A percentile compares a stretch with the other conserved stretches of the same genome.
Evolutionary conservation across 2,888 invertebrate genomes (phyloP).

Genomic region (Hydroisotoma schaefferi): DNA sequence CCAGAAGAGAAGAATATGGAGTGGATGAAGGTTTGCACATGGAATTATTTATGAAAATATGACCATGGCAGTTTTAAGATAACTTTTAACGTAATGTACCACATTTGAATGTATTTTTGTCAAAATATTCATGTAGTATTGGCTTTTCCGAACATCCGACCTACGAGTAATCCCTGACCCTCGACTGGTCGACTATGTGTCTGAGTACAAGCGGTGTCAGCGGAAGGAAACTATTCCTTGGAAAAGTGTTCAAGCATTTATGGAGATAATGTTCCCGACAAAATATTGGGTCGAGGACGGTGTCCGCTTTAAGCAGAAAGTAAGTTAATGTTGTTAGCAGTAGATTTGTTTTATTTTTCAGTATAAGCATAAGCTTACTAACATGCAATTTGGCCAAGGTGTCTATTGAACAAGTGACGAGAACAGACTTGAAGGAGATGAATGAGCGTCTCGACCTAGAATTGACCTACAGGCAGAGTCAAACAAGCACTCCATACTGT

Average conservation of each 20-base stretch:
- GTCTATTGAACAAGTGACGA: constrained; percentile 19
- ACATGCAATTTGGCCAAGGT: too few species aligned
- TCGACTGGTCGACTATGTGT: constrained; percentile 23
- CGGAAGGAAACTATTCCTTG: constrained; percentile 13
- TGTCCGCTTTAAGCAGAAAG: constrained; percentile 23
- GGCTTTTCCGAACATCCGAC: constrained; percentile 30
- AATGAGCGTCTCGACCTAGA: constrained; percentile 17
- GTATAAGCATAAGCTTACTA: too few species aligned
- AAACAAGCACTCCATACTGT: constrained; percentile 18
- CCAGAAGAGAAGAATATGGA: constrained; percentile 26
- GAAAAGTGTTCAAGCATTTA: constrained; percentile 17
- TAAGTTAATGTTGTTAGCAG: too few species aligned
- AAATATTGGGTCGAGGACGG: constrained; percentile 28
- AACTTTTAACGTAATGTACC: too few species aligned
- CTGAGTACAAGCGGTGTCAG: constrained; percentile 28
- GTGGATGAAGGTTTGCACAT: constrained; percentile 21
- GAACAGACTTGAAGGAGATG: constrained; percentile 13
- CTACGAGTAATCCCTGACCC: constrained; percentile 34
- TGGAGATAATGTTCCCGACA: constrained; percentile 27
- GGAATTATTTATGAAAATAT: not conserved
- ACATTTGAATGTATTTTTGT: not conserved
- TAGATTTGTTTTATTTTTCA: too few species aligned
- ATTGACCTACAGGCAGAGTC: constrained; percentile 17
- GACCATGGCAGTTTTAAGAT: too few species aligned
- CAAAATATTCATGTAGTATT: constrained; percentile 13